Evolutionary conservation across 2,888 invertebrate genomes (phyloP).

Genomic region (Melipona bicolor): DNA sequence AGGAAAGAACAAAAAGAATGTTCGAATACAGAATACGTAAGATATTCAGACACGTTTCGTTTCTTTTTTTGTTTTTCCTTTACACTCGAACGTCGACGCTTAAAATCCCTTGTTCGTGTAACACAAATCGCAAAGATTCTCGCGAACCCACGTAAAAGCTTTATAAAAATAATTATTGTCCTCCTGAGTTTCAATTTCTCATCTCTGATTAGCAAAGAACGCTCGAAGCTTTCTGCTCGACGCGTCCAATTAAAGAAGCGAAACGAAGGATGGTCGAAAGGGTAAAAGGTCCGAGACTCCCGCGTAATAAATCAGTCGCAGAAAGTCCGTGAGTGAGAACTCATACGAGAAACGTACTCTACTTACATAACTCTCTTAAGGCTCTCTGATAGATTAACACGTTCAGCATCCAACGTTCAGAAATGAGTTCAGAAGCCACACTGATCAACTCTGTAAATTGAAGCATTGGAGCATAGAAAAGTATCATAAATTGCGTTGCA

Average conservation of each 20-base stretch:
- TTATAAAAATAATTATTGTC: slow-evolving; percentile 42
- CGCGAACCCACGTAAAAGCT: background rate
- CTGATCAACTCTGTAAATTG: background rate
- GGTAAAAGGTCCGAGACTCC: slow-evolving; percentile 8
- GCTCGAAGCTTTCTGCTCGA: background rate
- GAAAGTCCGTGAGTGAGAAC: slow-evolving; percentile 9
- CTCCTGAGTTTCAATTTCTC: slow-evolving; percentile 21
- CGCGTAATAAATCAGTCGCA: slow-evolving; percentile 12
- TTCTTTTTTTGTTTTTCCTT: background rate
- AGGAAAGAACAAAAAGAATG: background rate
- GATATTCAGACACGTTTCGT: background rate
- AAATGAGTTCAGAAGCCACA: background rate
- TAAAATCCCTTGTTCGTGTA: background rate
- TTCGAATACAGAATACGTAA: background rate
- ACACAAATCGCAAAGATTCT: background rate
- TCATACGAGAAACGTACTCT: slow-evolving; percentile 12
- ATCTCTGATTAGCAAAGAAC: background rate
- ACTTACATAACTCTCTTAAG: slow-evolving; percentile 1
- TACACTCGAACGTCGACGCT: background rate
- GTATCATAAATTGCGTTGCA: no score
- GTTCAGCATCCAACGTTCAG: background rate
- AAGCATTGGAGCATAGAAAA: background rate
- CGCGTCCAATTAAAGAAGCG: background rate
- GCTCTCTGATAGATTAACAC: slow-evolving; percentile 20
- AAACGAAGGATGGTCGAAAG: slow-evolving; percentile 2